Base-by-base conservation (phyloP, 2,888 invertebrate genomes). In the Boloria selene region DNA sequence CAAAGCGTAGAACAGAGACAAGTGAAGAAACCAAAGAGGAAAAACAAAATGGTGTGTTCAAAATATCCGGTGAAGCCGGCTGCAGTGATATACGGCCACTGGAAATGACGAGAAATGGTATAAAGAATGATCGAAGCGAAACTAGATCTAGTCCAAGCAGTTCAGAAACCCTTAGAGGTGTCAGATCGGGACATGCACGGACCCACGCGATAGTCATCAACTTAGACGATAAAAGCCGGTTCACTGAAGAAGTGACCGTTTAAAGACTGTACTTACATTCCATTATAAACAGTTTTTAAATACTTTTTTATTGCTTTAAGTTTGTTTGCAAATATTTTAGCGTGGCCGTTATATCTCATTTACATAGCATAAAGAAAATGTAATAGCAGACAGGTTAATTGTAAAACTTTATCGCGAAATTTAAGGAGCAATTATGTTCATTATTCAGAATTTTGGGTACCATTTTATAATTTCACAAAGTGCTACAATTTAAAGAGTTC, bases 161-260 rank as follows among this genome's bases (percentile, higher is more conserved):
- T 75, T 80, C 85, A 31, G 91, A 88, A 63, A 86, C 88, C 26
- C 80, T 88, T 13, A 82, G 79, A 70, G 88, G 87, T 65, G 87
- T 91, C 0, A 79, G 88, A 52, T 95, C 95, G 10, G 95, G 95
- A 0, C 95, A 95, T 76, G 95, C 95, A 14, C 92, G 94, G 78
- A 95, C 95, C 70, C 95, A 95, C 77, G 95, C 95, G n/a, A 95
- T 96, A 77, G 95, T 96, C 74, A 95, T 96, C 73, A 96, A 96
- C 85, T 88, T 96, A 76, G 96, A 96, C 80, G 96, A 96, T 85
- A 96, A 96, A 79, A 96, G 95, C 83, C 93, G 96, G 76, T 96
- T 96, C 84, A 96, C 96, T 53, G 96, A 96, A 84, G 96, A 96
- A 85, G 96, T 96, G 71, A 96, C 96, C 59, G 96, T 96, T 76